phyloP scores from a whole-genome alignment of 2,797 vertebrate genomes.

The Girardinus metallicus region DNA sequence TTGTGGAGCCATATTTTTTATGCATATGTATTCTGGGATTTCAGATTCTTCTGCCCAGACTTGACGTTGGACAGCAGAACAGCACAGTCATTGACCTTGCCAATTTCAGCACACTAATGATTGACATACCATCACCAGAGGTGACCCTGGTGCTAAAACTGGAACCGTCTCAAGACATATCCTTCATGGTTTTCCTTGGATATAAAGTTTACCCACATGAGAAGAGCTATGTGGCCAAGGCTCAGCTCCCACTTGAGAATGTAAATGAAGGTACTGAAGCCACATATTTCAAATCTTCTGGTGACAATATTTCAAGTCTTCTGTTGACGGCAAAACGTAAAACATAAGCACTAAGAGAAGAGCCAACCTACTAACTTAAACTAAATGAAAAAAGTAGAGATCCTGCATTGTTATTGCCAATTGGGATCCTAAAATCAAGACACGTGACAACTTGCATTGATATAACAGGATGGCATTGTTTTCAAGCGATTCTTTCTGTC shows the following conservation, averaged over 20 bases:
- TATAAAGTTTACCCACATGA: slow-evolving; percentile 85
- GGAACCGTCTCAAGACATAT: slow-evolving; percentile 82
- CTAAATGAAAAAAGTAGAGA: neutral
- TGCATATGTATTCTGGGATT: slow-evolving; percentile 6
- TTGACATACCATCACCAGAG: slow-evolving; percentile 84
- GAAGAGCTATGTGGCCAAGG: slow-evolving; percentile 81
- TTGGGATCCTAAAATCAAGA: neutral
- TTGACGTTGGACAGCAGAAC: slow-evolving; percentile 68
- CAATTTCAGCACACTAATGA: slow-evolving; percentile 84
- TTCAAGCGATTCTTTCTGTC: neutral
- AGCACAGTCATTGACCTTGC: slow-evolving; percentile 84
- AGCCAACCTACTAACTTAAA: neutral
- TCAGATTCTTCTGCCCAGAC: slow-evolving; percentile 89
- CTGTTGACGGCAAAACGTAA: neutral
- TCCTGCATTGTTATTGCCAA: neutral
- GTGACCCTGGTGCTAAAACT: slow-evolving; percentile 88
- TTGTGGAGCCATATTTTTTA: neutral
- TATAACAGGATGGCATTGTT: neutral
- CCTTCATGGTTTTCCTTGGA: slow-evolving; percentile 86
- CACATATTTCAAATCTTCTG: neutral
- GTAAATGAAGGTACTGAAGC: slow-evolving; percentile 65
- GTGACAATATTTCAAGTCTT: neutral
- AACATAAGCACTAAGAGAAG: neutral
- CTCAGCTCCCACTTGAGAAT: slow-evolving; percentile 76
- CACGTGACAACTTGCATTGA: too few relatives aligned